Base-by-base conservation (phyloP, 2,888 invertebrate genomes). In the Yponomeuta plumbellus region DNA sequence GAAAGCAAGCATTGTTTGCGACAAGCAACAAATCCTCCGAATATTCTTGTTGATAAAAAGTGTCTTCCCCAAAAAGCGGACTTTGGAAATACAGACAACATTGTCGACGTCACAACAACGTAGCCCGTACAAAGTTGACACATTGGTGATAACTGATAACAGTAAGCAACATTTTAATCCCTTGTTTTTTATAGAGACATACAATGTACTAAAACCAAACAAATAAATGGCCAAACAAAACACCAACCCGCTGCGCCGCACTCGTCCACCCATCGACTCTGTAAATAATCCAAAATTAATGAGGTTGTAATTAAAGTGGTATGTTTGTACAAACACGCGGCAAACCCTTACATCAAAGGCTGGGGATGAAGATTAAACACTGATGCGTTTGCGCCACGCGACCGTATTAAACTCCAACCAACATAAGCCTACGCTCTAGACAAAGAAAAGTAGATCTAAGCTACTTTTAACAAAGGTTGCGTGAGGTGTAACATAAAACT, bases 251-350 rank as follows among this genome's bases (percentile, higher is more conserved):
- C 21, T 23, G 21, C 22, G 11, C 59, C 59, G 59, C 44, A 11
- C 44, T 13, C 13, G 13, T 52, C 59, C 59, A 13, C 39, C 23
- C 34, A 39, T 62, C 65, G 17, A 23, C 69, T 72, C 77, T 75
- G 84, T 81, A 87, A 87, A 88, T 87, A 88, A 85, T 88, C 85
- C 83, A 86, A 88, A 84, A 87, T 86, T 88, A 88, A 89, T 89
- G 87, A 86, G 83, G 78, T 80, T 80, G 84, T 89, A 87, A 90
- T 89, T 86, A 87, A 88, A 87, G 79, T 78, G 76, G 76, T 80
- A 77, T 79, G 84, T 86, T 88, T 88, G 85, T 80, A 85, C 84
- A 88, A 88, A 86, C 88, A 85, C 78, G 78, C 83, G 84, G 80
- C 76, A 76, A 61, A 34, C 44, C 65, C 58, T 76, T 77, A 86